Percentiles rank a stretch among this genome's conserved stretches.
phyloP scores from a whole-genome alignment of 2,113 vertebrate species.

The Malurus elegans region DNA sequence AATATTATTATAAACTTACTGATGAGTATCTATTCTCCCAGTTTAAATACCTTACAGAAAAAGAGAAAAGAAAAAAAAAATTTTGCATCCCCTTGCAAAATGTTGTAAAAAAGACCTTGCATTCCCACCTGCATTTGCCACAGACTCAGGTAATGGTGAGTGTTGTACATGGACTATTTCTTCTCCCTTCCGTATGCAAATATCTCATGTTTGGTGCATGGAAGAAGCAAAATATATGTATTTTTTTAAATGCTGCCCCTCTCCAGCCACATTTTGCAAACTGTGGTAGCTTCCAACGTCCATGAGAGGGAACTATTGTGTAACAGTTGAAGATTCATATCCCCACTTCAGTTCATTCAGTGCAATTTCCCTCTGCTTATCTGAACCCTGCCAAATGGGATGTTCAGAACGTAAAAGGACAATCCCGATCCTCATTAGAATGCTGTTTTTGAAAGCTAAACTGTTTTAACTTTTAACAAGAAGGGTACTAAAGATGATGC shows the following conservation, averaged over 20 bases:
- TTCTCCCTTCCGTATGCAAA: background rate
- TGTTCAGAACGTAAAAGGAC: slow-evolving; percentile 60
- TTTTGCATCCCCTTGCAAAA: background rate
- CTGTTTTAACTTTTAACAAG: slow-evolving; percentile 53
- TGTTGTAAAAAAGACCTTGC: background rate
- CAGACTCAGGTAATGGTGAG: background rate
- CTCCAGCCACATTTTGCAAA: background rate
- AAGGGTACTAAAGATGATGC: slow-evolving; percentile 7
- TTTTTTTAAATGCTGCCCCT: background rate
- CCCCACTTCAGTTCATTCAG: background rate
- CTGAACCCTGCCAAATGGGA: slow-evolving; percentile 58
- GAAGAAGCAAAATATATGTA: background rate
- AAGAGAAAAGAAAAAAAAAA: background rate
- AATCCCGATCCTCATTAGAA: slow-evolving; percentile 3
- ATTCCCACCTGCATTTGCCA: background rate
- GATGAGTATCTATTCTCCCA: background rate
- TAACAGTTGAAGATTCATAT: slow-evolving; percentile 63
- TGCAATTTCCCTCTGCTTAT: slow-evolving; percentile 24
- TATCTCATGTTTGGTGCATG: rapidly evolving
- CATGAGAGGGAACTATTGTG: slow-evolving; percentile 79
- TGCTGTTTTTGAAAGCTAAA: slow-evolving; percentile 46
- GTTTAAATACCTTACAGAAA: background rate
- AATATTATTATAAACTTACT: background rate
- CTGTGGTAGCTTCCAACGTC: background rate
- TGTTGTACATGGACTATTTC: background rate